Conservation (phyloP, 1,140 invertebrate species). For the Brachionus plicatilis region DNA sequence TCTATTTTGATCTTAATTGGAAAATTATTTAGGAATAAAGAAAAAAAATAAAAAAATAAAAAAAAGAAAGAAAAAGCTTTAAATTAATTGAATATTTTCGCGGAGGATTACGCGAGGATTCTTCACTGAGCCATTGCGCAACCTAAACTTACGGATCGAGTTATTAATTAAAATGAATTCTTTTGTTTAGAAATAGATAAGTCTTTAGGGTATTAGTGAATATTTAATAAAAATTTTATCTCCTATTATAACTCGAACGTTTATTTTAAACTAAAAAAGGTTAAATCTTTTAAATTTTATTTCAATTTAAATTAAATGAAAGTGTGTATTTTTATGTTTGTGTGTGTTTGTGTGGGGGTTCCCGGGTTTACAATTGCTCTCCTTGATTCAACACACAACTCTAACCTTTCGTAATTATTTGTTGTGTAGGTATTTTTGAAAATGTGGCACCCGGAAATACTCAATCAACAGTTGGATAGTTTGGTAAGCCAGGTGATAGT, state of each 20-base stretch:
- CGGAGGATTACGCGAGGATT: not conserved
- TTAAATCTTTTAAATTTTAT: conserved; percentile 28
- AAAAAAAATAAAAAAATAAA: conserved; percentile 11
- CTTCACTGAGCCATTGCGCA: not conserved
- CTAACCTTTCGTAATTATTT: not conserved
- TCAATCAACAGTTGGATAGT: conserved; percentile 29
- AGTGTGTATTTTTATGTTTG: not conserved
- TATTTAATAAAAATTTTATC: conserved; percentile 30
- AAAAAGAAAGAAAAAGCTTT: not conserved
- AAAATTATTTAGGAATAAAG: not conserved
- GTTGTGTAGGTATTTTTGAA: conserved; percentile 37
- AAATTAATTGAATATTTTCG: not conserved
- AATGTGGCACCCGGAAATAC: conserved; percentile 33
- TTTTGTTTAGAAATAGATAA: not conserved
- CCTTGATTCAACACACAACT: not conserved
- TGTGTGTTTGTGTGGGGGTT: not conserved
- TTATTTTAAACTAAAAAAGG: conserved; percentile 8
- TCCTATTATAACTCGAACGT: not conserved
- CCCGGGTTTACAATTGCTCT: not conserved
- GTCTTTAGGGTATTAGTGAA: conserved; percentile 4
- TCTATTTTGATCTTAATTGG: not conserved
- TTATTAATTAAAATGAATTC: not conserved
- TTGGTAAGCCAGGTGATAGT: not conserved
- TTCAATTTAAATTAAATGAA: not conserved
- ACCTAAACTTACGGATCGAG: not conserved